These are phyloP conservation scores for Tipula confusa DNA, from an alignment of 2,888 invertebrate genomes.

Conservation along the genomic window DNA sequence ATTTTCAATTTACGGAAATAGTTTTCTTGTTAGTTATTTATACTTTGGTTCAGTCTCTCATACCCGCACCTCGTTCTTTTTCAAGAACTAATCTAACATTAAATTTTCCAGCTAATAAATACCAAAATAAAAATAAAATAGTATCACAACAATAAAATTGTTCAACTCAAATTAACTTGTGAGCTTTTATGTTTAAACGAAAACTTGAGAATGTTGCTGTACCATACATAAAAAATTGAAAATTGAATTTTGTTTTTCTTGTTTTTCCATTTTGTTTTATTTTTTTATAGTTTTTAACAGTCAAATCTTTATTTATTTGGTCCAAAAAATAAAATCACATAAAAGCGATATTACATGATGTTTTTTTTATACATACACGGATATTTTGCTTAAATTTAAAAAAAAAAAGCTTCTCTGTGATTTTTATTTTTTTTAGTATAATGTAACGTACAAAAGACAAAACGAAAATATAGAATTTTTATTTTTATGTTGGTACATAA, in stretches of 20 bases:
- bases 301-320: conserved; percentile 16
- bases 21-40: not conserved
- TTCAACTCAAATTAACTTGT: not conserved
- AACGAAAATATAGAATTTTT: not conserved
- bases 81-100: not conserved
- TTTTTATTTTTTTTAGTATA: not conserved
- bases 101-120: not conserved
- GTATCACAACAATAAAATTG: not conserved
- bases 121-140: not conserved
- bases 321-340: not conserved
- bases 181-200: not conserved
- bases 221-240: not conserved
- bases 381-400: not conserved
- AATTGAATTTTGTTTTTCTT: not conserved
- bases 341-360: not conserved
- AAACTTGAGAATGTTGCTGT: not conserved
- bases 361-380: not conserved
- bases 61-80: too few species aligned
- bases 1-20: conserved; percentile 20
- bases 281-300: not conserved
- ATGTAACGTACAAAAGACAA: not conserved
- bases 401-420: not conserved
- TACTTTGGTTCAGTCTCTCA: not conserved
- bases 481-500: not conserved
- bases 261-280: not conserved